Conservation (phyloP, 2,113 vertebrate species). For the Epinephelus moara region DNA sequence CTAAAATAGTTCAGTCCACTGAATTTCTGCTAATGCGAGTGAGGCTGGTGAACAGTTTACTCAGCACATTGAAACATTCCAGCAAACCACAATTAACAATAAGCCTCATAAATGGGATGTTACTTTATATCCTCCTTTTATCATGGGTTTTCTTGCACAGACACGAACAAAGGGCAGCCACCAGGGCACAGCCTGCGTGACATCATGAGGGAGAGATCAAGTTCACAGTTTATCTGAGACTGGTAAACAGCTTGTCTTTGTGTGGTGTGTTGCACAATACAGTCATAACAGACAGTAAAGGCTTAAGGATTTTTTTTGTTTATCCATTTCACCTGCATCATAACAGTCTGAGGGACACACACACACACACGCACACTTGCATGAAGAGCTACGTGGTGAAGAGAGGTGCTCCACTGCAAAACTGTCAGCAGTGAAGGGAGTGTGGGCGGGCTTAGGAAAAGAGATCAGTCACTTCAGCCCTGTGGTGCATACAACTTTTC, state of each 20-base stretch:
- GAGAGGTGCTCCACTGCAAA: constrained; percentile 2
- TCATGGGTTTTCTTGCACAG: neutral
- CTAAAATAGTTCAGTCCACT: neutral
- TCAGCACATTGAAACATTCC: constrained; percentile 8
- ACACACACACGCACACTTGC: neutral
- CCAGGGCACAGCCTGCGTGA: constrained; percentile 1
- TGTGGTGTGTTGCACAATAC: too few relatives aligned
- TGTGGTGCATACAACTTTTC: neutral
- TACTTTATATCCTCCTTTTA: constrained; percentile 2
- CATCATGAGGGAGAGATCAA: neutral
- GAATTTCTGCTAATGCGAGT: neutral
- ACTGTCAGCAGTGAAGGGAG: constrained; percentile 25
- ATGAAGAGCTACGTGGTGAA: constrained; percentile 29
- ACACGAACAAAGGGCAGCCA: constrained; percentile 11
- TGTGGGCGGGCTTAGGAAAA: constrained; percentile 24
- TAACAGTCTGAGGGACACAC: neutral
- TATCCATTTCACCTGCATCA: neutral
- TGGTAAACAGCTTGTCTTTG: constrained; percentile 2
- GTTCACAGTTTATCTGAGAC: neutral
- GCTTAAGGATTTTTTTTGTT: neutral
- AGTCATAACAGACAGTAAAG: neutral
- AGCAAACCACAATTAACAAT: neutral
- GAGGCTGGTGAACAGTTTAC: neutral
- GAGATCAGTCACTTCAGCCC: constrained; percentile 20
- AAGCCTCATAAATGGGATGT: neutral